phyloP scores from a whole-genome alignment of 92 coral and sea anemone species.

The Porites evermanni region DNA sequence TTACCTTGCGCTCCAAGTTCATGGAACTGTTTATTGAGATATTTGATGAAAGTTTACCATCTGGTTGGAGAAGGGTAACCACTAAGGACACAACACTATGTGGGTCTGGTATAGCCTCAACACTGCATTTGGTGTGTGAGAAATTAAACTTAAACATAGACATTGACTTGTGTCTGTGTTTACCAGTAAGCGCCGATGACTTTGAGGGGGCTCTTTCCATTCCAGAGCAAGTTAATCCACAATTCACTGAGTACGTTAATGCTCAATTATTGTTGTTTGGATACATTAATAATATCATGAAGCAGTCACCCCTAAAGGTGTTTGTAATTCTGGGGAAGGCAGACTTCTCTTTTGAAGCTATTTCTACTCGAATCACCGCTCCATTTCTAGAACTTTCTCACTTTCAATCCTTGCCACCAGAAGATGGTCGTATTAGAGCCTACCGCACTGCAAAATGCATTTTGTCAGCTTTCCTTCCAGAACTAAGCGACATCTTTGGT shows the following conservation, averaged over 20 bases:
- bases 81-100: constrained; percentile 17
- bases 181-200: constrained; percentile 42
- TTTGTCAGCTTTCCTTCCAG: constrained; percentile 56
- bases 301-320: constrained; percentile 28
- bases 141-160: constrained; percentile 43
- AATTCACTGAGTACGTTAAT: background rate
- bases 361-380: constrained; percentile 55
- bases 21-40: constrained; percentile 42
- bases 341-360: background rate
- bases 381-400: constrained; percentile 52
- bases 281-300: constrained; percentile 24
- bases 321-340: constrained; percentile 51
- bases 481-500: constrained; percentile 38
- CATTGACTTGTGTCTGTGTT: constrained; percentile 57
- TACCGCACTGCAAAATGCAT: constrained; percentile 62
- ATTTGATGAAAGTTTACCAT: constrained; percentile 33
- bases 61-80: constrained; percentile 42
- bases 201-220: constrained; percentile 45
- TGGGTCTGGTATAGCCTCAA: constrained; percentile 53
- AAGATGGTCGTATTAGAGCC: constrained; percentile 42
- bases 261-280: constrained; percentile 39
- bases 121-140: constrained; percentile 54
- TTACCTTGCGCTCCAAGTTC: constrained; percentile 50
- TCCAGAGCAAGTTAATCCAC: constrained; percentile 46
- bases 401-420: constrained; percentile 28